Evolutionary conservation across 2,888 invertebrate species (phyloP), one percentile per base, ranked within the genome.

Genomic region (Stenoptilia bipunctidactyla): DNA sequence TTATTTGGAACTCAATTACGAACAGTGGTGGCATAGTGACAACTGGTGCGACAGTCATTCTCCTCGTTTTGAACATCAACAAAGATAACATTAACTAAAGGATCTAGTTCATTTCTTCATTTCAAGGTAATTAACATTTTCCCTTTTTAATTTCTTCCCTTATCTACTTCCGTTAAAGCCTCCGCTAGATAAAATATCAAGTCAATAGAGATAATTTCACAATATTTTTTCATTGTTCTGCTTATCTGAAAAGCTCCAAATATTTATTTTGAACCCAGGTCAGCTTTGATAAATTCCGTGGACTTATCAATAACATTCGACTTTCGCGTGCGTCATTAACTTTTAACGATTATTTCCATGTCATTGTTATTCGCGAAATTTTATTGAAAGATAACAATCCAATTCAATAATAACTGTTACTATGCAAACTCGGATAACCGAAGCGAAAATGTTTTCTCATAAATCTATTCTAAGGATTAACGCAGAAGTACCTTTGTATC

Each of bases 21-120:
- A 75, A 71, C 79, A 77, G 71, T 74, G 71, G 79, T 83, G 83
- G 83, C 69, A 76, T 57, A 79, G 80, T 82, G 82, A 83, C 61
- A 79, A 82, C 62, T 77, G 70, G 71, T 76, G 82, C 61, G 72
- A 74, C 53, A 74, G 79, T 56, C 75, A 80, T 69, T 76, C 79
- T 41, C 82, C 82, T 52, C 65, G 69, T 47, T 82, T 76, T 58
- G 75, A 82, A 46, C 66, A 76, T 49, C 83, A 82, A 48, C 75
- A 80, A 45, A 80, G 80, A 73, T 82, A 83, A 58, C 75, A 55
- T 55, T 38, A 56, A 55, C 49, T 57, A 57, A 61, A 51, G 45
- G 49, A 61, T 61, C 63, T 50, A 66, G 66, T 65, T 63, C 63
- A 65, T 20, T 8, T 20, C n/a, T 58, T 61, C 63, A 71, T 67